Conservation (phyloP, 2,797 vertebrate species). For the Gymnodraco acuticeps region DNA sequence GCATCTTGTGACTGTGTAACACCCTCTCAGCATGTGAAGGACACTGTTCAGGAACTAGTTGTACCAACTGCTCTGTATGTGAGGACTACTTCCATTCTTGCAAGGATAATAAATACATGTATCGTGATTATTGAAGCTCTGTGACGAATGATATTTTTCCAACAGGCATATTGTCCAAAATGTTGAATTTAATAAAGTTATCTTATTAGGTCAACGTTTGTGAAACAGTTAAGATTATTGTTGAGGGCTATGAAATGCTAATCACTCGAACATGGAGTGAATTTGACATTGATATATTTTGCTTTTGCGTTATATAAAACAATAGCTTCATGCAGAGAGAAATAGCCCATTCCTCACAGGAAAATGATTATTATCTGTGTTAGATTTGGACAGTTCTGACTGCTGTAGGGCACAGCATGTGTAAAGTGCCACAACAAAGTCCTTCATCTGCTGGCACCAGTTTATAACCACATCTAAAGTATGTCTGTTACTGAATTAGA, state of each 20-base stretch:
- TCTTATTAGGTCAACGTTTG: background rate
- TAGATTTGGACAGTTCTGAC: constrained; percentile 12
- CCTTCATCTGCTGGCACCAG: constrained; percentile 55
- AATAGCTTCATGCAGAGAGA: background rate
- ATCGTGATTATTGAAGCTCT: too few relatives aligned
- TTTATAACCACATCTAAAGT: constrained; percentile 45
- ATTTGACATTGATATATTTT: background rate
- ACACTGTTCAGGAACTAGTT: too few relatives aligned
- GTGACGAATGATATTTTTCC: too few relatives aligned
- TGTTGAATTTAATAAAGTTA: background rate
- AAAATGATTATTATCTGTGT: constrained; percentile 7
- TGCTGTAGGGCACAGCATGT: constrained; percentile 27
- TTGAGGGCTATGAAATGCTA: background rate
- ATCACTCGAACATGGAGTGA: background rate
- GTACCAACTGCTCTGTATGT: too few relatives aligned
- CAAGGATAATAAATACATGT: too few relatives aligned
- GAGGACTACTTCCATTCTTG: too few relatives aligned
- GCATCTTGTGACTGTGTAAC: too few relatives aligned
- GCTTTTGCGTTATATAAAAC: background rate
- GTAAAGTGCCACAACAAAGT: constrained; percentile 66
- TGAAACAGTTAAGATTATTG: background rate
- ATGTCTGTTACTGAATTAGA: constrained; percentile 44
- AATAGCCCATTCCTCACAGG: background rate
- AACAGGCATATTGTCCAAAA: background rate
- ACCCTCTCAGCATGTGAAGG: too few relatives aligned